Evolutionary conservation across 1,140 invertebrate species (phyloP), one percentile per base, ranked within the genome.

Genomic region (Chymomyza costata): DNA sequence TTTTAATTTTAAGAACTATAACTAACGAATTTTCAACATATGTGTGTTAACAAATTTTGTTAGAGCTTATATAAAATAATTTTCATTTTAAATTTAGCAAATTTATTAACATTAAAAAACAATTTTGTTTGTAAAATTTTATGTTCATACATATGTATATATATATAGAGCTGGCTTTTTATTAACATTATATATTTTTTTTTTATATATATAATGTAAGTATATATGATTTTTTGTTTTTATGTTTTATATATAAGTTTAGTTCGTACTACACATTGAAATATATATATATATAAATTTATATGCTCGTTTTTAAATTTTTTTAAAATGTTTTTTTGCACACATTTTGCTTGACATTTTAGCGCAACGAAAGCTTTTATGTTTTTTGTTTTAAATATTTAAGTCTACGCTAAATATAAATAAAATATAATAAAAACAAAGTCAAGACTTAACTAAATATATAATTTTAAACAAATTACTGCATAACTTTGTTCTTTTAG

Each of bases 221-320:
- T 53, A 51, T 52, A 46, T 52, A 35, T 41, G 35, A 44, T 58
- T 45, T 11, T 30, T 21, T 38, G 43, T 30, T 46, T 19, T 32
- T 18, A 21, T 11, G 32, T 14, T 30, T 28, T 31, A 6, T 31
- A 16, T 44, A 15, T 41, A 41, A 32, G 40, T 53, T 54, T 54
- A 54, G 51, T 54, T 58, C 15, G 40, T 52, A 47, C 57, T 60
- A 60, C 57, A 60, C 57, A 60, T 55, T 60, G 43, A 60, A 44
- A 48, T 55, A 60, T 44, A 51, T 51, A 37, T 48, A 37, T 31
- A 15, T 31, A 40, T 30, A 19, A 15, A n/a, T n/a, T n/a, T n/a
- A n/a, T n/a, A n/a, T n/a, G n/a, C n/a, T n/a, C n/a, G n/a, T n/a
- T n/a, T n/a, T n/a, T n/a, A n/a, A 14, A 32, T n/a, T n/a, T n/a